A percentile compares a stretch with the other conserved stretches of the same genome.
phyloP scores from a whole-genome alignment of 2,797 vertebrate species.

The Cynopterus sphinx region DNA sequence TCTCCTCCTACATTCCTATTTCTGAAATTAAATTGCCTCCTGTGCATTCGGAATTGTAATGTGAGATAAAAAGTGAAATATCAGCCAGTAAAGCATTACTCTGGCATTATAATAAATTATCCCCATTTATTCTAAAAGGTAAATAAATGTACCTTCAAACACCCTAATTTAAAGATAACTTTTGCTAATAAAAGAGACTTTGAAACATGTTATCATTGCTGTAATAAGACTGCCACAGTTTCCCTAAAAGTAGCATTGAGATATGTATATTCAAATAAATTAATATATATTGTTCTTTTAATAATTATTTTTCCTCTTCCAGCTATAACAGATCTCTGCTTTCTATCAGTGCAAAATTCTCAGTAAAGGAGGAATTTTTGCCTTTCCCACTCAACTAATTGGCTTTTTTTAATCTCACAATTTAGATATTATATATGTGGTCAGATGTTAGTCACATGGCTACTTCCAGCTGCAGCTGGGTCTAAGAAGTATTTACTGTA shows the following conservation, averaged over 20 bases:
- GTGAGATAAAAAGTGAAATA: background rate
- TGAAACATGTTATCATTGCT: background rate
- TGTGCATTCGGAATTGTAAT: background rate
- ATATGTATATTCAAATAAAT: background rate
- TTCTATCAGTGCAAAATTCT: background rate
- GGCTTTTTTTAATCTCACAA: background rate
- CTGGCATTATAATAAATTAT: background rate
- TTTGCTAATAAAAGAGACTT: background rate
- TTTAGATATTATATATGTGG: background rate
- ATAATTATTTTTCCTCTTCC: background rate
- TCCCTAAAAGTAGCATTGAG: background rate
- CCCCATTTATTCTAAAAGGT: background rate
- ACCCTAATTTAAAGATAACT: background rate
- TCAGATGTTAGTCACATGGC: background rate
- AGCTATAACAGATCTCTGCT: background rate
- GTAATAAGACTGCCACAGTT: background rate
- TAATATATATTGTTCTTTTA: background rate
- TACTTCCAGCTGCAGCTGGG: background rate
- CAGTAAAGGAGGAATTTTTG: background rate
- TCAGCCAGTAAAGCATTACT: background rate
- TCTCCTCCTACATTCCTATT: background rate
- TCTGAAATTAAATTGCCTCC: conserved; percentile 25
- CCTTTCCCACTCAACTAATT: background rate
- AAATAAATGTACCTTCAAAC: background rate
- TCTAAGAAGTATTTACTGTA: background rate